Base-by-base conservation (phyloP, 2,113 vertebrate genomes). In the Jacana jacana region DNA sequence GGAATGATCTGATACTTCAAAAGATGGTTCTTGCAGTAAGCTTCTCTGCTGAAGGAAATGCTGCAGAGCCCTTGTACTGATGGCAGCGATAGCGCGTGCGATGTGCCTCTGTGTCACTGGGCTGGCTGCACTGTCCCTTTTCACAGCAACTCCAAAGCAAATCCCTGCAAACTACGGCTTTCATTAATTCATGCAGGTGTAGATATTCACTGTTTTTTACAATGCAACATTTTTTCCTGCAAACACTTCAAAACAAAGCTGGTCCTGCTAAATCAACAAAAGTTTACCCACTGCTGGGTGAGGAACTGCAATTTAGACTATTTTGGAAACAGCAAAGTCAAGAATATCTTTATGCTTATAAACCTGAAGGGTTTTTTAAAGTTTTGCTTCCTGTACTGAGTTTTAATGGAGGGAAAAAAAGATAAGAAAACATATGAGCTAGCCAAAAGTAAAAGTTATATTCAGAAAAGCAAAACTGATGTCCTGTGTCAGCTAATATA, bases 1-100 rank as follows among this genome's bases (percentile, higher is more conserved):
- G 86, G 95, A 98, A 91, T 46, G 82, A 93, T 81, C 42, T 81
- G 82, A 89, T 69, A 86, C 66, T 91, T 95, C 77, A 81, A 70
- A 93, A 86, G 82, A 90, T 89, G 80, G 72, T 86, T 97, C 88
- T 96, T 93, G 78, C 92, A 88, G 46, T 33, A 83, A 70, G 40
- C 58, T 81, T 69, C 73, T 91, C 40, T 70, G 54, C 61, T 49
- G 76, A 94, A 95, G 88, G 81, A 96, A 96, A 86, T 0, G 37
- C 81, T 92, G 87, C 85, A 92, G 37, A 89, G 61, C 60, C 77
- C 76, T 88, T 54, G 58, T 58, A 75, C 25, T 42, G 89, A 95
- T 96, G 75, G 69, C 31, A 80, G 2, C 4, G 64, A 87, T 27
- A 93, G 46, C 3, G 5, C n/a, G 31, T 33, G 72, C 65, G 85